Evolutionary conservation across 2,888 invertebrate species (phyloP).

Genomic region (Chloroclysta siterata): DNA sequence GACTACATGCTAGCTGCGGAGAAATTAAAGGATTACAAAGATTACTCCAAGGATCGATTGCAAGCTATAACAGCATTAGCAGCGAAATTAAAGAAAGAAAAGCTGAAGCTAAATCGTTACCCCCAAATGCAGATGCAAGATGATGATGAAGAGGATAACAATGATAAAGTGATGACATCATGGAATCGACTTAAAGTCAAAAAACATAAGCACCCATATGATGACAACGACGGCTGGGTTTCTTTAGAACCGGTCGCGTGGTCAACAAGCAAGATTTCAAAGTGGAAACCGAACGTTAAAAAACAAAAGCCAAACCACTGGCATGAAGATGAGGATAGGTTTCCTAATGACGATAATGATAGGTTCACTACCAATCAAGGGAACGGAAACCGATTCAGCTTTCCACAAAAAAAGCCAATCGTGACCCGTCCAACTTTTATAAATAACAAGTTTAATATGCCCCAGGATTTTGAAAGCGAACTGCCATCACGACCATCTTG

Average conservation of each 20-base stretch:
- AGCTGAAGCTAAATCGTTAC: slow-evolving; percentile 59
- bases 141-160: slow-evolving; percentile 50
- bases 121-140: slow-evolving; percentile 47
- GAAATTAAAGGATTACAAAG: slow-evolving; percentile 78
- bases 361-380: slow-evolving; percentile 57
- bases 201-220: slow-evolving; percentile 85
- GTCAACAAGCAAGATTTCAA: slow-evolving; percentile 92
- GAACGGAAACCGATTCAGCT: slow-evolving; percentile 59
- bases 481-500: slow-evolving; percentile 74
- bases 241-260: slow-evolving; percentile 91
- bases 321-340: slow-evolving; percentile 71
- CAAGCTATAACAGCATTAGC: slow-evolving; percentile 76
- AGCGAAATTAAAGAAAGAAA: slow-evolving; percentile 78
- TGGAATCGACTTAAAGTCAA: slow-evolving; percentile 84
- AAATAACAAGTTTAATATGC: slow-evolving; percentile 70
- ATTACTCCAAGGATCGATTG: slow-evolving; percentile 68
- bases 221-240: slow-evolving; percentile 91
- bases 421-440: slow-evolving; percentile 69
- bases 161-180: slow-evolving; percentile 69
- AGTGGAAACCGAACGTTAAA: slow-evolving; percentile 89
- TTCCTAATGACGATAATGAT: slow-evolving; percentile 48
- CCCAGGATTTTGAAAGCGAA: slow-evolving; percentile 69
- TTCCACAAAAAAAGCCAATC: slow-evolving; percentile 68
- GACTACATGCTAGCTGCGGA: slow-evolving; percentile 86
- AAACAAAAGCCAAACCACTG: slow-evolving; percentile 79